Percentiles rank a stretch among this genome's conserved stretches.
Evolutionary conservation across 1,140 invertebrate genomes (phyloP).

Genomic region (Lepidurus arcticus): DNA sequence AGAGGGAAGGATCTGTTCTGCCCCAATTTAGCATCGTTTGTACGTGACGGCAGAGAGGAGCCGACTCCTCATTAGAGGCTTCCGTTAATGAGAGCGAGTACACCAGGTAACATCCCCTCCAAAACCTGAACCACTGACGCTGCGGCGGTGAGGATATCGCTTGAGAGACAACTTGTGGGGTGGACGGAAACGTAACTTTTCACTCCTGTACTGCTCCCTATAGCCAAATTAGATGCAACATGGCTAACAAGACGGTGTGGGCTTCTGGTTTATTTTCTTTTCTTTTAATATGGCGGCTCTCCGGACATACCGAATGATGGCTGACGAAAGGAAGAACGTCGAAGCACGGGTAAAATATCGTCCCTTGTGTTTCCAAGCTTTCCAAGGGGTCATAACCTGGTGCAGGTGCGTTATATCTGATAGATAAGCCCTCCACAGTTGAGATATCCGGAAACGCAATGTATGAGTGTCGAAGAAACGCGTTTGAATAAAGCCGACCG

Average conservation of each 20-base stretch:
- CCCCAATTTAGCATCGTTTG: neutral
- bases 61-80: constrained; percentile 13
- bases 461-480: neutral
- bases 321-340: neutral
- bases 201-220: too few species aligned
- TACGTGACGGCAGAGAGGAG: neutral
- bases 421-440: constrained; percentile 3
- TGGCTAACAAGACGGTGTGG: too few species aligned
- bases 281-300: too few species aligned
- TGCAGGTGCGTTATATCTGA: neutral
- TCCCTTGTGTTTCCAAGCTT: neutral
- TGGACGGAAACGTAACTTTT: too few species aligned
- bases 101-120: neutral
- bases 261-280: too few species aligned
- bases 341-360: neutral
- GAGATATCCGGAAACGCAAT: constrained; percentile 14
- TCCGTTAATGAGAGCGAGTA: constrained; percentile 8
- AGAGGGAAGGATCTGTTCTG: neutral
- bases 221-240: too few species aligned
- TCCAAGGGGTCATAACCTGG: neutral
- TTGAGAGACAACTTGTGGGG: neutral
- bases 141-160: neutral
- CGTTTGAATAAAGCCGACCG: neutral
- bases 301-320: too few species aligned
- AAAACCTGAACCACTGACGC: neutral